Evolutionary conservation across 2,888 invertebrate species (phyloP).

Genomic region (Drosophila barbarae): DNA sequence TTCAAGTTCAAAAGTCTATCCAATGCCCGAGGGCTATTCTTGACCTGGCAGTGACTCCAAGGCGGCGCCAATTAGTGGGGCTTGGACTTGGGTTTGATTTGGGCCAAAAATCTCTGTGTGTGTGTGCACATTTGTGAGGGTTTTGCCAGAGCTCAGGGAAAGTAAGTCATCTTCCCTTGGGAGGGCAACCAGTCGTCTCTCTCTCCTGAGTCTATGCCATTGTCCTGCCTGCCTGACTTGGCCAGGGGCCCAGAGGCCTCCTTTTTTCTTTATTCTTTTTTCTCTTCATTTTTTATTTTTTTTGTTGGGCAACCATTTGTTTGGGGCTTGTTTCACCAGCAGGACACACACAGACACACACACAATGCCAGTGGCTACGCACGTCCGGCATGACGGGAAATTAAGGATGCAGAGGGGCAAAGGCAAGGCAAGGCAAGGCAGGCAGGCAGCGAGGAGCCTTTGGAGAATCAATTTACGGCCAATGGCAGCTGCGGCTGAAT

Average conservation of each 20-base stretch:
- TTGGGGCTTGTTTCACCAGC: slow-evolving; percentile 26
- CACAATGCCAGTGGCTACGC: slow-evolving; percentile 19
- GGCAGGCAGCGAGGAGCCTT: background rate
- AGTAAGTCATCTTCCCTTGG: slow-evolving; percentile 1
- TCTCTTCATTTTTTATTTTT: background rate
- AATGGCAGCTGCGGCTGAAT: slow-evolving; percentile 25
- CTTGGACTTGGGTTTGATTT: slow-evolving; percentile 18
- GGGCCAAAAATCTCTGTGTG: slow-evolving; percentile 1
- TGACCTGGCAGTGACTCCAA: slow-evolving; percentile 38
- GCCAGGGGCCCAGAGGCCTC: slow-evolving; percentile 2
- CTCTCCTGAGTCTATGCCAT: background rate
- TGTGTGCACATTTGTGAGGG: background rate
- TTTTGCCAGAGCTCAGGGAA: background rate
- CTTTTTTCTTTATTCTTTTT: slow-evolving; percentile 5
- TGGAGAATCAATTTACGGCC: slow-evolving; percentile 24
- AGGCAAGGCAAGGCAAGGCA: too few relatives aligned
- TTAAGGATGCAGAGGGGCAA: background rate
- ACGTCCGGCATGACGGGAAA: slow-evolving; percentile 11
- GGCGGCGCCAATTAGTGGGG: slow-evolving; percentile 42
- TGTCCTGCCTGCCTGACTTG: slow-evolving; percentile 32
- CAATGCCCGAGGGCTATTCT: slow-evolving; percentile 30
- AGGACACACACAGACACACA: slow-evolving; percentile 6
- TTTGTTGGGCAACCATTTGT: slow-evolving; percentile 19
- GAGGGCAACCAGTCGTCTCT: background rate
- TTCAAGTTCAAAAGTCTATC: slow-evolving; percentile 12